Percentiles rank a stretch among this genome's conserved stretches.
Evolutionary conservation across 2,888 invertebrate species (phyloP).

Genomic region (Lasioglossum villosulum): DNA sequence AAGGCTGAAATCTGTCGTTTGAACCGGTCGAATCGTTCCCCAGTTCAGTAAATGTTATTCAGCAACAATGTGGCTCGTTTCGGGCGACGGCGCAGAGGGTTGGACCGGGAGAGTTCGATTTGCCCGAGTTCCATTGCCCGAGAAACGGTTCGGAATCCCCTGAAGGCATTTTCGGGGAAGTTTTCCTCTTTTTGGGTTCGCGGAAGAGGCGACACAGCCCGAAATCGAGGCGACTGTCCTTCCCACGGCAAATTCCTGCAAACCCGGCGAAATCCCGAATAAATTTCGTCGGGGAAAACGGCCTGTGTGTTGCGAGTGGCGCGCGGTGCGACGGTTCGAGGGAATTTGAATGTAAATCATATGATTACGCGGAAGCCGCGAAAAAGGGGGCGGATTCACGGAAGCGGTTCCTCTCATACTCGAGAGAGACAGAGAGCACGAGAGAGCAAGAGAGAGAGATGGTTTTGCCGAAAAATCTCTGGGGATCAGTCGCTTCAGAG

Average conservation of each 20-base stretch:
- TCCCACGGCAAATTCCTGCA: neutral
- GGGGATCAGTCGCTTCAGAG: conserved; percentile 31
- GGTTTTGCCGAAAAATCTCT: conserved; percentile 34
- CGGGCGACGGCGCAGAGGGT: neutral
- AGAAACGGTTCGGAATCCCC: neutral
- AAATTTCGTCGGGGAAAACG: conserved; percentile 29
- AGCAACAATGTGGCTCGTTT: neutral
- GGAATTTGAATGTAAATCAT: conserved; percentile 49
- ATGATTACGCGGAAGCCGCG: conserved; percentile 40
- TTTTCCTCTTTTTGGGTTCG: neutral
- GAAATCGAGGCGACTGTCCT: neutral
- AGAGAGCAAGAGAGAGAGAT: neutral
- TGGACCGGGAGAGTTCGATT: neutral
- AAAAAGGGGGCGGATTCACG: conserved; percentile 26
- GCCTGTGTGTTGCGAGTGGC: conserved; percentile 3
- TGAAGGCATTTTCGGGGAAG: neutral
- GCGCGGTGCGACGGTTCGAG: neutral
- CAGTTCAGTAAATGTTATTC: neutral
- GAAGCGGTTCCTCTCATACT: conserved; percentile 1
- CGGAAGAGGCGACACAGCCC: neutral
- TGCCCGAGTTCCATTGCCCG: neutral
- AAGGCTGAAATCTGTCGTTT: neutral
- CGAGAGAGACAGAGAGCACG: neutral
- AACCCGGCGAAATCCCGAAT: conserved; percentile 30
- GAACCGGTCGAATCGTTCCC: neutral